Evolutionary conservation across 1,140 invertebrate species (phyloP).

Genomic region (Odontomachus brunneus): DNA sequence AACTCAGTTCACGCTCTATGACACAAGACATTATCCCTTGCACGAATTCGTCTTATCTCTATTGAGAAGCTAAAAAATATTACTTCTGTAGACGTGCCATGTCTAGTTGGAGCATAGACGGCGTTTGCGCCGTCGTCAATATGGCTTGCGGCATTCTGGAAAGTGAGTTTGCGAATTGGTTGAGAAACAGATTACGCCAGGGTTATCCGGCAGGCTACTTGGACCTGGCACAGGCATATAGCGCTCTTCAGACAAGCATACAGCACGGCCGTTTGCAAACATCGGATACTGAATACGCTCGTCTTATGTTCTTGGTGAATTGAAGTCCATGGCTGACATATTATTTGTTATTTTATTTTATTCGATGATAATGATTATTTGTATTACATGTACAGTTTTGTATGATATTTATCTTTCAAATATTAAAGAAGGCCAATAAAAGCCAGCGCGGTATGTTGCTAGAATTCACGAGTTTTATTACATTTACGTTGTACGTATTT

Average conservation of each 20-base stretch:
- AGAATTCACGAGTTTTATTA: too few relatives aligned
- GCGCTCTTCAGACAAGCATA: conserved; percentile 92
- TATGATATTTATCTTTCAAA: conserved; percentile 10
- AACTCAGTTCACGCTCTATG: too few relatives aligned
- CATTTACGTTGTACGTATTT: too few relatives aligned
- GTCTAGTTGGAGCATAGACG: conserved; percentile 96
- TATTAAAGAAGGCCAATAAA: too few relatives aligned
- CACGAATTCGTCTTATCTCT: not conserved
- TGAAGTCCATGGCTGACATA: conserved; percentile 5
- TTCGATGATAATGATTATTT: conserved; percentile 17
- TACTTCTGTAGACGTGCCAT: conserved; percentile 90
- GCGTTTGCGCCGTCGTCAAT: conserved; percentile 98
- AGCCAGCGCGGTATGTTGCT: too few relatives aligned
- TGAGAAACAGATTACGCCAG: conserved; percentile 91
- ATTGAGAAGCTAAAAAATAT: conserved; percentile 52
- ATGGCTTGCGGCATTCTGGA: conserved; percentile 96
- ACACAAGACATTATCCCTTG: too few relatives aligned
- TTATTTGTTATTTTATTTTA: not conserved
- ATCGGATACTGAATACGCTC: conserved; percentile 92
- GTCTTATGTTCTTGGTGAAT: conserved; percentile 90
- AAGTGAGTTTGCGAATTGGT: conserved; percentile 92
- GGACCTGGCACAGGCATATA: conserved; percentile 92
- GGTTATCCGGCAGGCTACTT: conserved; percentile 95
- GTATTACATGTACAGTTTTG: not conserved
- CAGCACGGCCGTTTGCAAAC: conserved; percentile 93